phyloP scores from a whole-genome alignment of 1,140 invertebrate species.

The Macrocentrus cingulum region DNA sequence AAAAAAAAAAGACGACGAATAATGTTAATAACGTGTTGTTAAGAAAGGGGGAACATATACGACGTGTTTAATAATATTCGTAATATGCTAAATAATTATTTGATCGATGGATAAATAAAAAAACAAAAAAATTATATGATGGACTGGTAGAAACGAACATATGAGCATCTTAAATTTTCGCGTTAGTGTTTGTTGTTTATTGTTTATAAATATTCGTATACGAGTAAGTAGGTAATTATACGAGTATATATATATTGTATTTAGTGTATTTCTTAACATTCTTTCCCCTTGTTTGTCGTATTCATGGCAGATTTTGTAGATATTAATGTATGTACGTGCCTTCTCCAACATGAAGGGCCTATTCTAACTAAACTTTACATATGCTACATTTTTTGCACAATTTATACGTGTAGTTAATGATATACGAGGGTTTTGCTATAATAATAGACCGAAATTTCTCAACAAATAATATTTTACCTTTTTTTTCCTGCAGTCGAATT shows the following conservation, averaged over 20 bases:
- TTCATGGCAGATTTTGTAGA: slow-evolving; percentile 30
- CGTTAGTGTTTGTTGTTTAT: slow-evolving; percentile 5
- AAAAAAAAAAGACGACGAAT: too few relatives aligned
- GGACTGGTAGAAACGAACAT: not conserved
- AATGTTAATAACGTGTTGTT: too few relatives aligned
- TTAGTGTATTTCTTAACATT: slow-evolving; percentile 24
- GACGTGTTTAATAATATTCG: too few relatives aligned
- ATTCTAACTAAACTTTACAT: slow-evolving; percentile 33
- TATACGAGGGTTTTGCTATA: slow-evolving; percentile 30
- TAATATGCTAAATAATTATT: too few relatives aligned
- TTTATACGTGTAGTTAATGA: slow-evolving; percentile 42
- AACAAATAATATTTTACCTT: too few relatives aligned
- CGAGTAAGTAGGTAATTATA: slow-evolving; percentile 12
- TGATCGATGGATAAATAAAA: not conserved
- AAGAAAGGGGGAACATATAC: too few relatives aligned
- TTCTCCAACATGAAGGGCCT: slow-evolving; percentile 37
- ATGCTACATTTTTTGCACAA: slow-evolving; percentile 43
- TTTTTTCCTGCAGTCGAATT: too few relatives aligned
- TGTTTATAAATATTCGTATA: slow-evolving; percentile 11
- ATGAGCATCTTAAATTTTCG: not conserved
- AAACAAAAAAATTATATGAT: not conserved
- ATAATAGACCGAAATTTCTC: not conserved
- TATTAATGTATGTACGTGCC: slow-evolving; percentile 37
- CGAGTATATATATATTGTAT: slow-evolving; percentile 25
- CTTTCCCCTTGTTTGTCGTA: slow-evolving; percentile 22